Evolutionary conservation across 2,888 invertebrate genomes (phyloP), one percentile per base, ranked within the genome.

Genomic region (Dynastes maya): DNA sequence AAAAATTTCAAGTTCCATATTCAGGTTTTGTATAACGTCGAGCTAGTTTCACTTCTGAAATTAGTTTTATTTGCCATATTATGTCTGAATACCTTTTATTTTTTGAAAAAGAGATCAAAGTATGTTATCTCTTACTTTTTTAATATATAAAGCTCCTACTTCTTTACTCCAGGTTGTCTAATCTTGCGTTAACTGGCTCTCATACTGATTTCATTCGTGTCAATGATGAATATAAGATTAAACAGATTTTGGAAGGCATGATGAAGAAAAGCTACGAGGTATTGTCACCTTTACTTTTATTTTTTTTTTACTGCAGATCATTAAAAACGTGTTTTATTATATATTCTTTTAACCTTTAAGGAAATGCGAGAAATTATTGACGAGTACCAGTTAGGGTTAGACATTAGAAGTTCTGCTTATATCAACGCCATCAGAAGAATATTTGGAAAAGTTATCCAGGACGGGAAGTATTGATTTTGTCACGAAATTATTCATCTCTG

Each of bases 321-420:
- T 76, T 53, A 51, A 11, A 45, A 49, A 40, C 51, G 37, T 61
- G 27, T 67, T 37, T 53, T 4, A n/a, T 13, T 22, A 61, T 16
- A 22, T 29, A 16, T 40, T 77, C 61, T 61, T 58, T 71, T 37
- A 1, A 2, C 4, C 40, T 85, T 86, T 78, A 78, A 87, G 86
- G 85, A 86, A 68, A 83, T 88, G 63, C 72, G 86, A 45, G 80
- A 81, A 29, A 84, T 84, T 40, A 77, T 84, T 1, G 79, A 84
- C 29, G 77, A 82, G 2, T 83, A 85, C 72, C 82, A 83, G 45
- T 80, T 88, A 49, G 83, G 83, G 2, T 81, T 85, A 32, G 87
- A 88, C 80, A 80, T 87, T 29, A 81, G 86, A 72, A 85, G 85
- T 8, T 88, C 88, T 11, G 85, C 86, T 2, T 88, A 88, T 80